A percentile compares a stretch with the other conserved stretches of the same genome.
These are phyloP conservation scores for Drosophila aldrichi DNA, from an alignment of 2,888 invertebrate species.

Conservation along the genomic window DNA sequence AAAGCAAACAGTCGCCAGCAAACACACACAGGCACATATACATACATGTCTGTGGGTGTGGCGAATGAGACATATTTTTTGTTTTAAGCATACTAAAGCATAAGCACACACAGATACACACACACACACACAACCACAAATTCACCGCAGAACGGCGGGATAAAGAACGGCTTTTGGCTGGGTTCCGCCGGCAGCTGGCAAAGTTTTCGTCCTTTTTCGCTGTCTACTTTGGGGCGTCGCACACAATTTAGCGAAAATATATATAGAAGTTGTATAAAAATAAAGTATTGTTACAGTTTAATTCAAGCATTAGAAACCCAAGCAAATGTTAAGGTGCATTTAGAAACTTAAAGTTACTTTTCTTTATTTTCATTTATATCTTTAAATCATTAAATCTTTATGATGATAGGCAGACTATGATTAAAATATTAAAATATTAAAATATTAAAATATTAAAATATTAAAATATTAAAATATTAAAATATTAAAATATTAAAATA, in stretches of 20 bases:
- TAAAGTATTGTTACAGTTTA: constrained; percentile 10
- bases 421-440: too few relatives aligned
- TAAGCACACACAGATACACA: constrained; percentile 5
- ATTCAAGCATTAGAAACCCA: constrained; percentile 4
- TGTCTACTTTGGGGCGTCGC: constrained; percentile 40
- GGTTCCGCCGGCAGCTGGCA: constrained; percentile 25
- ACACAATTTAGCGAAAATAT: constrained; percentile 10
- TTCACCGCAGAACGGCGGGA: constrained; percentile 62
- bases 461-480: too few relatives aligned
- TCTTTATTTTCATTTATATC: too few relatives aligned
- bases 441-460: too few relatives aligned
- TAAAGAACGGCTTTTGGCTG: constrained; percentile 32
- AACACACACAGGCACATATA: constrained; percentile 15
- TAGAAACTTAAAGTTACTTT: too few relatives aligned
- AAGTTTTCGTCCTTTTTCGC: constrained; percentile 42
- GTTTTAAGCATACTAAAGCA: constrained; percentile 38
- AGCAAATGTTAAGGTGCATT: neutral
- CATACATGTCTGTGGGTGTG: constrained; percentile 43
- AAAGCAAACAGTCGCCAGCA: constrained; percentile 57
- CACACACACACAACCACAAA: constrained; percentile 40
- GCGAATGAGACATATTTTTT: constrained; percentile 53
- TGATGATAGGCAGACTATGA: too few relatives aligned
- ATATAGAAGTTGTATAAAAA: constrained; percentile 15
- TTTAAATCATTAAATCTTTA: too few relatives aligned
- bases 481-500: too few relatives aligned